phyloP scores from a whole-genome alignment of 2,888 invertebrate species.

The Oscheius sp. region DNA sequence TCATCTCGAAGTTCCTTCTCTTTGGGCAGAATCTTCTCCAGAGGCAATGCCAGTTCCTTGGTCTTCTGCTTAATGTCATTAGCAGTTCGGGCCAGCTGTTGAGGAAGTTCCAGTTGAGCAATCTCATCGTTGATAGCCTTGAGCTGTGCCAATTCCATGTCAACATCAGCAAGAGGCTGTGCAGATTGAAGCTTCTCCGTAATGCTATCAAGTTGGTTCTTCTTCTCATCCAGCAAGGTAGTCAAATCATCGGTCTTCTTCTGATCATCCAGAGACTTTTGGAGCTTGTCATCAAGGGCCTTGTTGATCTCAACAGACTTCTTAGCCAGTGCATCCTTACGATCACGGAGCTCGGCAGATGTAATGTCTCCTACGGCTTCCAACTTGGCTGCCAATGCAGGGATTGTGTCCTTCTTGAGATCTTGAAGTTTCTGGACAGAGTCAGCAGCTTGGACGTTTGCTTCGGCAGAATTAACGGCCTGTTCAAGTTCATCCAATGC shows the following conservation, averaged over 20 bases:
- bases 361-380: constrained; percentile 27
- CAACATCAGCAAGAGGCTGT: neutral
- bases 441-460: constrained; percentile 36
- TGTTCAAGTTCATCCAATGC: constrained; percentile 42
- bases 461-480: constrained; percentile 45
- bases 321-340: constrained; percentile 31
- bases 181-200: neutral
- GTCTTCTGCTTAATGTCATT: neutral
- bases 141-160: neutral
- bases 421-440: constrained; percentile 38
- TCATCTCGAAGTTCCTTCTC: neutral
- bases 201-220: constrained; percentile 22
- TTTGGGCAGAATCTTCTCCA: constrained; percentile 13
- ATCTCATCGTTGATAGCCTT: neutral
- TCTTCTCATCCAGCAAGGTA: constrained; percentile 36
- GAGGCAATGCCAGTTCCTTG: neutral
- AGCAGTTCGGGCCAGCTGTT: constrained; percentile 9
- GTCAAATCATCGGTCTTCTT: constrained; percentile 31
- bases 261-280: constrained; percentile 36
- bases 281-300: constrained; percentile 38
- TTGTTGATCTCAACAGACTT: constrained; percentile 38
- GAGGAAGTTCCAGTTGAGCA: constrained; percentile 31
- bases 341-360: constrained; percentile 42
- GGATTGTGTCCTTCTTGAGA: constrained; percentile 29
- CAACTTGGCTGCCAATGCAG: constrained; percentile 27